Conservation (phyloP, 2,888 invertebrate species). For the Sminthurinus aureus region DNA sequence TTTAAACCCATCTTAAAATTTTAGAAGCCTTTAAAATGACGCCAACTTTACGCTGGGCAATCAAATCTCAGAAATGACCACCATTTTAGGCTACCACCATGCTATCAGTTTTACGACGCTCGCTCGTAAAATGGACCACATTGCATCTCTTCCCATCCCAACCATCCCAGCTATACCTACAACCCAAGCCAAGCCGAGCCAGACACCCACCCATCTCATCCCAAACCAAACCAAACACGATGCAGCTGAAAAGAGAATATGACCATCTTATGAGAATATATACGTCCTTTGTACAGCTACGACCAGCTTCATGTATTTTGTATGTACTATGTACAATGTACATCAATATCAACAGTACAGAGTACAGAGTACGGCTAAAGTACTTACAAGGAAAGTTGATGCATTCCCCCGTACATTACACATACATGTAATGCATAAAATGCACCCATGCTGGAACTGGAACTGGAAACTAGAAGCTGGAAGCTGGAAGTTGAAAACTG, state of each 20-base stretch:
- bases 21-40: constrained; percentile 37
- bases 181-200: not conserved
- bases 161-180: not conserved
- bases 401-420: too few relatives aligned
- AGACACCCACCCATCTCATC: not conserved
- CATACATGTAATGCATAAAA: too few relatives aligned
- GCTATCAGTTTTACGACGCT: constrained; percentile 42
- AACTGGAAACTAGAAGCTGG: too few relatives aligned
- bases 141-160: not conserved
- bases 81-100: constrained; percentile 27
- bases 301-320: too few relatives aligned
- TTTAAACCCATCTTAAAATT: constrained; percentile 42
- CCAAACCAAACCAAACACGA: not conserved
- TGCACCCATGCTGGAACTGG: too few relatives aligned
- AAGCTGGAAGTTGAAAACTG: too few relatives aligned
- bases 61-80: constrained; percentile 42
- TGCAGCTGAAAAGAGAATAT: not conserved
- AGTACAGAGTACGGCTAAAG: too few relatives aligned
- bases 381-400: too few relatives aligned
- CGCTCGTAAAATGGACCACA: constrained; percentile 39
- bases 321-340: too few relatives aligned
- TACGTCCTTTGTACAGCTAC: too few relatives aligned
- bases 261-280: not conserved
- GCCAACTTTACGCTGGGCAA: constrained; percentile 33
- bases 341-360: too few relatives aligned